Conservation (phyloP, 1,140 invertebrate species). For the Oedothorax gibbosus region DNA sequence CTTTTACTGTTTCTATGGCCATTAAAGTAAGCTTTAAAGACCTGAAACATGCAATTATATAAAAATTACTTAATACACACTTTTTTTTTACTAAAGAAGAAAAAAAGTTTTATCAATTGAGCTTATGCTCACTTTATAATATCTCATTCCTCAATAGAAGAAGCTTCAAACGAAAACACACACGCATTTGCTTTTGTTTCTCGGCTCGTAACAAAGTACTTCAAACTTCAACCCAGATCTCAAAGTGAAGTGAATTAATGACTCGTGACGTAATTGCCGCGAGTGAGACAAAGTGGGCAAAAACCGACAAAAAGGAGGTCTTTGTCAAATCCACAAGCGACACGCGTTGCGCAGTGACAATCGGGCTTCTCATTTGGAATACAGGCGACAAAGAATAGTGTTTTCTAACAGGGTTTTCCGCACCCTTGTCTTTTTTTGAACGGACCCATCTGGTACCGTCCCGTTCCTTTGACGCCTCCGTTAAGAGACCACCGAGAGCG, state of each 20-base stretch:
- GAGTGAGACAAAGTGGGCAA: constrained; percentile 37
- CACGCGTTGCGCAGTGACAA: constrained; percentile 52
- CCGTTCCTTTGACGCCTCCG: no score
- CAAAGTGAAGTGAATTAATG: constrained; percentile 56
- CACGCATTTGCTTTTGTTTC: constrained; percentile 4
- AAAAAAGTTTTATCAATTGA: no score
- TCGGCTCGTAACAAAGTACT: not conserved
- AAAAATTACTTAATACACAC: no score
- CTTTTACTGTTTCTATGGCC: no score
- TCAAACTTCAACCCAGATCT: constrained; percentile 15
- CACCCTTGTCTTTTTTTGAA: not conserved
- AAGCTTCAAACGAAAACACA: no score
- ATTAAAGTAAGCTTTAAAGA: no score
- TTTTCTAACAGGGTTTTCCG: constrained; percentile 5
- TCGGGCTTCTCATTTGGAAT: constrained; percentile 32
- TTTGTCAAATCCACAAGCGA: constrained; percentile 29
- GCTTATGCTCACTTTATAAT: no score
- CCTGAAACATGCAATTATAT: no score
- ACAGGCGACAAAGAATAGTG: constrained; percentile 6
- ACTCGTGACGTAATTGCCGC: constrained; percentile 31
- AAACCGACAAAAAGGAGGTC: constrained; percentile 18
- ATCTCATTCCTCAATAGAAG: no score
- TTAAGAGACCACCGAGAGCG: no score
- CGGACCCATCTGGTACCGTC: no score
- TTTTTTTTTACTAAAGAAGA: no score